Evolutionary conservation across 2,888 invertebrate species (phyloP), one percentile per base, ranked within the genome.

Genomic region (Ophion slaviceki): DNA sequence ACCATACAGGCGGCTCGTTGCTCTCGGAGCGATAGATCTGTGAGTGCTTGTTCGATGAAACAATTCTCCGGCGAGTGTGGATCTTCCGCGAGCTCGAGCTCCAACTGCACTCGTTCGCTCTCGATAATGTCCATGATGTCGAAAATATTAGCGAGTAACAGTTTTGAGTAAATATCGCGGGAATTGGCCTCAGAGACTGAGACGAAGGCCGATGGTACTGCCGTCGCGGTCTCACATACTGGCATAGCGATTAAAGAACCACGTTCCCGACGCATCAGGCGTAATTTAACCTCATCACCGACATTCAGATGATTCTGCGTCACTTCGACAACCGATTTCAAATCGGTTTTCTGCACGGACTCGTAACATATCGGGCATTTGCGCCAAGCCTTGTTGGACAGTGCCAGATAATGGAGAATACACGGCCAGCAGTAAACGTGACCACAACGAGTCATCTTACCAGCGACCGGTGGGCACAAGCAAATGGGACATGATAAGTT

Each of bases 361-460:
- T 98, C 97, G 89, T 97, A 97, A 94, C 99, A 99, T 87, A 99
- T 99, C 0, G 99, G 99, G 94, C 99, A 99, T 91, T 97, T 97
- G 53, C 96, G 95, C 95, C 97, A 97, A 36, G 96, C 95, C 92
- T 97, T 97, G 90, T 99, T 99, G 76, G 97, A 97, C 2, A 98
- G 95, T 0, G 97, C 96, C 64, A 98, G 95, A 93, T 99, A 99
- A 94, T 99, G 99, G 71, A 99, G 95, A 89, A 98, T 96, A 92
- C 99, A 99, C 0, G 98, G 96, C 98, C 98, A 99, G 94, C 99
- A 99, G 94, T 97, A 99, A 86, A 98, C 97, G 93, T 99, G 99
- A 11, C 99, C 99, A 94, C 99, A 99, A 64, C 97, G 96, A 0
- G 98, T 99, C 92, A 99, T 97, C 94, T 99, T 98, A 1, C 97